Conservation (phyloP, 2,888 invertebrate genomes). For the Galeopsomyia nigrocyanea region DNA sequence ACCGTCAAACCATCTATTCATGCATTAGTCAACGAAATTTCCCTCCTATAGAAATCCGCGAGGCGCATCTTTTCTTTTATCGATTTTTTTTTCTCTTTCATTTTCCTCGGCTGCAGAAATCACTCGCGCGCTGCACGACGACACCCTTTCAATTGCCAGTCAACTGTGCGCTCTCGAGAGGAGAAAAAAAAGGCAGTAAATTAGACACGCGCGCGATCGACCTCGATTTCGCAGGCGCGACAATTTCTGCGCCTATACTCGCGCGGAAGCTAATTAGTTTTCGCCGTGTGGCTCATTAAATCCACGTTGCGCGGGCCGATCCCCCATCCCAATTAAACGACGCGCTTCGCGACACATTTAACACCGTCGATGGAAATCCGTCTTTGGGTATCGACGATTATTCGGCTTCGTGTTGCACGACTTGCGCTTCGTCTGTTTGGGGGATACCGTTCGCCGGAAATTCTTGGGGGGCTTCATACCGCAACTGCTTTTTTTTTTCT, state of each 20-base stretch:
- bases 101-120: neutral
- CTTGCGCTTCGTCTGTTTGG: neutral
- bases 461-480: neutral
- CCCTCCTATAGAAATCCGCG: too few relatives aligned
- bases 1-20: too few relatives aligned
- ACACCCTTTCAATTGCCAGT: slow-evolving; percentile 15
- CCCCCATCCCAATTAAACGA: too few relatives aligned
- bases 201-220: slow-evolving; percentile 40
- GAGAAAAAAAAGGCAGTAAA: slow-evolving; percentile 18
- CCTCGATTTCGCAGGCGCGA: slow-evolving; percentile 36
- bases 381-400: slow-evolving; percentile 12
- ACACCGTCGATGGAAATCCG: neutral
- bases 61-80: too few relatives aligned
- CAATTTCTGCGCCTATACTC: slow-evolving; percentile 9
- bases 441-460: slow-evolving; percentile 22
- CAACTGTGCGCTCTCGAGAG: neutral
- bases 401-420: slow-evolving; percentile 5
- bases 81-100: neutral
- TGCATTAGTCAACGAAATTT: too few relatives aligned
- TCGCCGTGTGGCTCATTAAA: slow-evolving; percentile 33
- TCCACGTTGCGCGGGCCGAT: slow-evolving; percentile 10
- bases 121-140: neutral
- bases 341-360: slow-evolving; percentile 10
- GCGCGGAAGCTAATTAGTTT: slow-evolving; percentile 38
- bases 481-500: too few relatives aligned